These are phyloP conservation scores for Peromyscus leucopus DNA, from an alignment of 2,113 vertebrate genomes.

Conservation along the genomic window DNA sequence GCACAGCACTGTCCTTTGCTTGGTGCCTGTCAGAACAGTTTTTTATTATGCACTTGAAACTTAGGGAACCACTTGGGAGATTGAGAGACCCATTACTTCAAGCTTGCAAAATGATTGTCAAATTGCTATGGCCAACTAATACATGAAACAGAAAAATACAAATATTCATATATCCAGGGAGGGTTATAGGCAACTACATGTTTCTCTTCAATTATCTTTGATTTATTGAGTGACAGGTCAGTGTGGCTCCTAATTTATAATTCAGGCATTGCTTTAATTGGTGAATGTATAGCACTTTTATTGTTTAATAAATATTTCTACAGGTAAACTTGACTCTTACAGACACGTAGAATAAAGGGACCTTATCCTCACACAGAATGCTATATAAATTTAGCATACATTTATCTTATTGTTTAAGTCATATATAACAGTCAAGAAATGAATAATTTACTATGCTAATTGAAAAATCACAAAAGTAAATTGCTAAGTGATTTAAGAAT, in stretches of 20 bases:
- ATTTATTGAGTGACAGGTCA: constrained; percentile 58
- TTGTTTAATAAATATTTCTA: constrained; percentile 70
- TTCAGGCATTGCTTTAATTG: constrained; percentile 50
- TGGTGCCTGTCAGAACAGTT: background rate
- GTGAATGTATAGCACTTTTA: constrained; percentile 49
- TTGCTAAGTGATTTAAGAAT: constrained; percentile 54
- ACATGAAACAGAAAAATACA: constrained; percentile 27
- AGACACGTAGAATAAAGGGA: background rate
- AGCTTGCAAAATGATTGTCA: background rate
- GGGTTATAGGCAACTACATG: background rate
- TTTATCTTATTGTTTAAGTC: constrained; percentile 62
- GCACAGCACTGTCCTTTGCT: background rate
- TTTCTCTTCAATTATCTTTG: constrained; percentile 64
- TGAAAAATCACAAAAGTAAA: constrained; percentile 46
- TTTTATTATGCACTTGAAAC: background rate
- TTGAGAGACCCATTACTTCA: background rate
- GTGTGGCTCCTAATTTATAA: constrained; percentile 56
- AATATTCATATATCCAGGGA: background rate
- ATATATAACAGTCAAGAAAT: constrained; percentile 29
- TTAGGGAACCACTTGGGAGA: background rate
- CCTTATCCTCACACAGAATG: constrained; percentile 35
- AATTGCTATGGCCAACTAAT: background rate
- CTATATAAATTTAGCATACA: constrained; percentile 54
- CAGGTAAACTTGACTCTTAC: constrained; percentile 23
- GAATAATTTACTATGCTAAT: constrained; percentile 16